A percentile compares a stretch with the other conserved stretches of the same genome.
phyloP scores from a whole-genome alignment of 37 sponge, comb jelly and placozoan genomes.

The Tethya wilhelma region DNA sequence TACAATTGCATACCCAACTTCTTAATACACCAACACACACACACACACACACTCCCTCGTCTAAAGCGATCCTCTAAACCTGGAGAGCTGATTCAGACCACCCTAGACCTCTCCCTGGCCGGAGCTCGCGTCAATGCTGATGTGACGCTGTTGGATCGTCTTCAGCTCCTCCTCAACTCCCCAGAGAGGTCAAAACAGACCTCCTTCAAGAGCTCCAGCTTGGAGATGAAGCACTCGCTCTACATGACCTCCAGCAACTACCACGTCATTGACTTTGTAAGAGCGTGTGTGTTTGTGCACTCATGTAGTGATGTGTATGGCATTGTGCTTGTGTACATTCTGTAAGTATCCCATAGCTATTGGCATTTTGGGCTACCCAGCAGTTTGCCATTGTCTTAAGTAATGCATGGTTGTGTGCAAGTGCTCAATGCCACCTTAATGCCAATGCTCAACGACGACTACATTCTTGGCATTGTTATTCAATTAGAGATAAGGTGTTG shows the following conservation, averaged over 20 bases:
- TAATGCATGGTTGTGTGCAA: no score
- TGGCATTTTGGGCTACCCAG: no score
- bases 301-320: not conserved
- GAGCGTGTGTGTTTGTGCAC: constrained; percentile 14
- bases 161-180: constrained; percentile 31
- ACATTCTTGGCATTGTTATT: no score
- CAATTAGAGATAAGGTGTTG: no score
- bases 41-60: no score
- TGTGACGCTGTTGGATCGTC: constrained; percentile 49
- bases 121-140: constrained; percentile 34
- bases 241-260: constrained; percentile 60
- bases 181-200: not conserved
- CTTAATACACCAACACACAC: no score
- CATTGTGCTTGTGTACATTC: no score
- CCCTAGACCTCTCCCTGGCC: constrained; percentile 15
- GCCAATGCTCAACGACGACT: no score
- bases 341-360: no score
- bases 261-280: constrained; percentile 29
- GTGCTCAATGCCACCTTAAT: no score
- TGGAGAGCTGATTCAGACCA: not conserved
- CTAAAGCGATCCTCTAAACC: not conserved
- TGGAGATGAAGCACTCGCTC: constrained; percentile 42
- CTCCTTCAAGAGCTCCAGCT: not conserved
- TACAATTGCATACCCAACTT: no score
- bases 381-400: no score